Conservation (phyloP, 2,113 vertebrate genomes). For the Cisticola juncidis region DNA sequence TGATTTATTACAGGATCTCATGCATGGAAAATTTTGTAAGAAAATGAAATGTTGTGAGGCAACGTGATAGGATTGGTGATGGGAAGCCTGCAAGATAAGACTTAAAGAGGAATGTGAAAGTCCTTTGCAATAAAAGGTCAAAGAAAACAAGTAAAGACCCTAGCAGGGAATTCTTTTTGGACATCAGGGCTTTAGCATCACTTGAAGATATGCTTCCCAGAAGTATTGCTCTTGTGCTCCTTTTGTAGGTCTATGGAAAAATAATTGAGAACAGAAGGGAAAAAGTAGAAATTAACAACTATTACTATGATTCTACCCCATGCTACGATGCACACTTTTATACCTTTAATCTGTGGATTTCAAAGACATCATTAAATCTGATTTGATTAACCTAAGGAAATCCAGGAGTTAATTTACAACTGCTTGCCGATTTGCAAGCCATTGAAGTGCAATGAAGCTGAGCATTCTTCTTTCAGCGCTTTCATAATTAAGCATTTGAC, state of each 20-base stretch:
- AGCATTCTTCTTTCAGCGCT: conserved; percentile 32
- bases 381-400: conserved; percentile 55
- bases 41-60: background rate
- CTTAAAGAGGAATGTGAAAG: background rate
- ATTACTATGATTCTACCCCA: background rate
- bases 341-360: conserved; percentile 33
- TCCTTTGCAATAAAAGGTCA: background rate
- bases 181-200: background rate
- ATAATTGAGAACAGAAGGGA: background rate
- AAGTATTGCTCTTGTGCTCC: background rate
- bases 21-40: background rate
- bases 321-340: background rate
- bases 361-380: conserved; percentile 35
- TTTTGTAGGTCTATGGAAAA: background rate
- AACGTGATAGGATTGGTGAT: background rate
- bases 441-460: conserved; percentile 31
- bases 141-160: background rate
- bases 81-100: background rate
- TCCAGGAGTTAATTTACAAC: conserved; percentile 34
- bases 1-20: conserved; percentile 29
- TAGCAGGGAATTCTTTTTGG: background rate
- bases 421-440: conserved; percentile 15
- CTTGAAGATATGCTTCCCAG: background rate
- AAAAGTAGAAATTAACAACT: background rate
- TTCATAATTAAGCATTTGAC: conserved; percentile 38